phyloP scores from a whole-genome alignment of 2,797 vertebrate species.

The Anas georgica region DNA sequence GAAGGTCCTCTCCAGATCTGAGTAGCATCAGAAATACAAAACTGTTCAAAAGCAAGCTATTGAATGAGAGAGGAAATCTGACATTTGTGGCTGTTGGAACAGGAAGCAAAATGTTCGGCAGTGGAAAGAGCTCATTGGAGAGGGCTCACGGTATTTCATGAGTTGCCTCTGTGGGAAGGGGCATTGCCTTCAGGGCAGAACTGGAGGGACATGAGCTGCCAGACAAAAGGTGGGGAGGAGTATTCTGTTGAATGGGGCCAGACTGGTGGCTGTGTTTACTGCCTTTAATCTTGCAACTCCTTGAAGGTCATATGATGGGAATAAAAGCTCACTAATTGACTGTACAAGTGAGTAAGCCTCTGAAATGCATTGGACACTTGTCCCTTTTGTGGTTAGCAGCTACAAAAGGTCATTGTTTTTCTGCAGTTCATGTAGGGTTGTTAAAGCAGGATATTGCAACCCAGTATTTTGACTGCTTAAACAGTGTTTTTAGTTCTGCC shows the following conservation, averaged over 20 bases:
- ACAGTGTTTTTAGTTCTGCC: neutral
- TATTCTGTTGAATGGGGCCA: neutral
- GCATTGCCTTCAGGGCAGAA: neutral
- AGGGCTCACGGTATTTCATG: neutral
- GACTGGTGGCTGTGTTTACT: neutral
- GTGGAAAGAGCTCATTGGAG: neutral
- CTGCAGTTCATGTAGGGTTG: neutral
- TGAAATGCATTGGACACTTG: neutral
- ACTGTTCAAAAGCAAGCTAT: neutral
- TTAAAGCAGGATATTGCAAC: neutral
- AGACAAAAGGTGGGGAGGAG: neutral
- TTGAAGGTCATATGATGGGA: neutral
- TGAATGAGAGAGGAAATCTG: neutral
- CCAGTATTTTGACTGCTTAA: neutral
- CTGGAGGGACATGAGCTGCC: neutral
- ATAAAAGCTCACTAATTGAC: slow-evolving; percentile 11
- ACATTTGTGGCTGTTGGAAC: neutral
- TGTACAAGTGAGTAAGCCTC: neutral
- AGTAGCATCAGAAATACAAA: neutral
- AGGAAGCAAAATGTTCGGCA: accelerated
- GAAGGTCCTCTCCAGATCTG: neutral
- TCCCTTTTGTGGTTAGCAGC: neutral
- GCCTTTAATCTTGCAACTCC: neutral
- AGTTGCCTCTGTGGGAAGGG: neutral
- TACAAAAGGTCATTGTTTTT: neutral